phyloP scores from a whole-genome alignment of 2,797 vertebrate species.

The Sitta carolinensis region DNA sequence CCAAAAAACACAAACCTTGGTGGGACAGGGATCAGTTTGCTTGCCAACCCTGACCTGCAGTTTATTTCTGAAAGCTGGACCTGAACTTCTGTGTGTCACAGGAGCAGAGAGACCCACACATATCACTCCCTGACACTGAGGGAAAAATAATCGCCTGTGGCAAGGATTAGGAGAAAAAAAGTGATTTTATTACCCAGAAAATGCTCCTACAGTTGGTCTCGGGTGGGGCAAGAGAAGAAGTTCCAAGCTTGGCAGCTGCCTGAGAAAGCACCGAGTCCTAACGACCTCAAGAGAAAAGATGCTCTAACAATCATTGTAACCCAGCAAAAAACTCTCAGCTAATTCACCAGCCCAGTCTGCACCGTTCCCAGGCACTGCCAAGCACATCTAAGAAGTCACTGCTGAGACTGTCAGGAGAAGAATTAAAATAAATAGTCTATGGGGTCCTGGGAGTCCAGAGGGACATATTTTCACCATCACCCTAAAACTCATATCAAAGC shows the following conservation, averaged over 20 bases:
- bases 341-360: neutral
- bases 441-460: neutral
- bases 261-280: neutral
- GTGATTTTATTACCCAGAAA: neutral
- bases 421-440: neutral
- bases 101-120: accelerated
- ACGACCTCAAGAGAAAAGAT: neutral
- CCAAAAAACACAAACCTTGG: neutral
- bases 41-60: neutral
- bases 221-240: neutral
- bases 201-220: neutral
- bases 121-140: accelerated
- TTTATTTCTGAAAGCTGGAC: neutral
- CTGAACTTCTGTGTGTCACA: neutral
- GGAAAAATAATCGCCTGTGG: neutral
- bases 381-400: neutral
- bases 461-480: accelerated
- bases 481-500: neutral
- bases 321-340: neutral
- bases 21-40: neutral
- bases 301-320: neutral
- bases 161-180: neutral
- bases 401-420: neutral
- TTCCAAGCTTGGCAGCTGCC: neutral
- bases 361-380: accelerated